phyloP scores from a whole-genome alignment of 2,888 invertebrate genomes.

The Mantis religiosa region DNA sequence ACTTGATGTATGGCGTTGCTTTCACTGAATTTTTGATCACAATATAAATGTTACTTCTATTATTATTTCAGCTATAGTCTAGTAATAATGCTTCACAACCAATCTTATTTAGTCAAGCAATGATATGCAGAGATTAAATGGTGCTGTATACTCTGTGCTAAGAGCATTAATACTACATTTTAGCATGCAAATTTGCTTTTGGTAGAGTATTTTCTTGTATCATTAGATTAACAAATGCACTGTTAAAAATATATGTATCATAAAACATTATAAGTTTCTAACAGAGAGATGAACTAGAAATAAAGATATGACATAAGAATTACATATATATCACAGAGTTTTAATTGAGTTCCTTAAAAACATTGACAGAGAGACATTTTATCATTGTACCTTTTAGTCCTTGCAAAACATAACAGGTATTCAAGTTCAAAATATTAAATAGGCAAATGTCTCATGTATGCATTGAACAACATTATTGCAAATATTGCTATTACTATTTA shows the following conservation, averaged over 20 bases:
- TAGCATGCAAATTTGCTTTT: neutral
- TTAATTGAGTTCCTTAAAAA: neutral
- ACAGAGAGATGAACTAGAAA: neutral
- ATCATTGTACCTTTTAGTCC: neutral
- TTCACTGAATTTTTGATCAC: neutral
- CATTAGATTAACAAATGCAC: neutral
- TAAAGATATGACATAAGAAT: neutral
- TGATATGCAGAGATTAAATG: neutral
- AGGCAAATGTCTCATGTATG: neutral
- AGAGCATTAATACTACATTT: neutral
- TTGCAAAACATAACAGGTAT: neutral
- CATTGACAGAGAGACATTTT: neutral
- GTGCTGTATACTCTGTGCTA: neutral
- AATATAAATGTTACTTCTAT: neutral
- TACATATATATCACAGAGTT: slow-evolving; percentile 3
- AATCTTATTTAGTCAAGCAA: neutral
- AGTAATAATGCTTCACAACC: neutral
- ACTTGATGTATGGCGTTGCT: neutral
- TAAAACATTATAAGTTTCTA: neutral
- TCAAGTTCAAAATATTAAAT: neutral
- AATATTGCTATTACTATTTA: neutral
- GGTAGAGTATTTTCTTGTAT: neutral
- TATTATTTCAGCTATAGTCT: neutral
- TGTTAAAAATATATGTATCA: neutral
- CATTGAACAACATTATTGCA: neutral